Conservation (phyloP, 2,797 vertebrate genomes). For the Threskiornis aethiopicus region DNA sequence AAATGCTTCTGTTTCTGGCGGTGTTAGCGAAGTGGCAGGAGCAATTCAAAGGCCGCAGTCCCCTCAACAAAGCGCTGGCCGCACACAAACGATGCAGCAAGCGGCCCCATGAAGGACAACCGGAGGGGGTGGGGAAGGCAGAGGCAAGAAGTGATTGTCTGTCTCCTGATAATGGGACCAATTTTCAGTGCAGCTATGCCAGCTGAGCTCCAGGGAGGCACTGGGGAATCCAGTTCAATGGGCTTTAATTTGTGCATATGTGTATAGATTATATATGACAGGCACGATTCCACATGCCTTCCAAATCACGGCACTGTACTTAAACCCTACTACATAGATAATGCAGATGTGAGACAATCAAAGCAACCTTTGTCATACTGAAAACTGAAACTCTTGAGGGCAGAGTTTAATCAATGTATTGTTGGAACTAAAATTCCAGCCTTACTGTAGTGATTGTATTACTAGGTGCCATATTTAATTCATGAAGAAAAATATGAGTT, state of each 20-base stretch:
- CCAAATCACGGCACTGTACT: slow-evolving; percentile 12
- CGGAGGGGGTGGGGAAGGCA: neutral
- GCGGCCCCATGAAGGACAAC: neutral
- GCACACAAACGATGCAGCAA: neutral
- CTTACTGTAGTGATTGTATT: neutral
- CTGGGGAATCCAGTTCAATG: slow-evolving; percentile 38
- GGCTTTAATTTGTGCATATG: slow-evolving; percentile 27
- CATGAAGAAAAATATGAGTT: slow-evolving; percentile 8
- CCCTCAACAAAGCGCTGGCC: neutral
- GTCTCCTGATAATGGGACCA: slow-evolving; percentile 31
- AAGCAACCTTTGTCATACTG: slow-evolving; percentile 50
- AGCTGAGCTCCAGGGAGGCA: slow-evolving; percentile 48
- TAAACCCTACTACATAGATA: slow-evolving; percentile 16
- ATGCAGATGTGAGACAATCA: slow-evolving; percentile 33
- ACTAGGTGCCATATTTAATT: slow-evolving; percentile 54
- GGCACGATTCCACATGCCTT: slow-evolving; percentile 33
- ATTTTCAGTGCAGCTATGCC: slow-evolving; percentile 56
- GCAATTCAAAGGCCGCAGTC: neutral
- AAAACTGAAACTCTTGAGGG: slow-evolving; percentile 40
- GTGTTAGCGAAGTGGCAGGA: neutral
- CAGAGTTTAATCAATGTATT: slow-evolving; percentile 53
- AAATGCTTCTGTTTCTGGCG: slow-evolving; percentile 1
- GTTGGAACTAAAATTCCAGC: slow-evolving; percentile 34
- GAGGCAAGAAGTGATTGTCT: slow-evolving; percentile 30
- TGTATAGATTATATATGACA: slow-evolving; percentile 32